Base-by-base conservation (phyloP, 2,888 invertebrate genomes). In the Drosophila kuntzei region DNA sequence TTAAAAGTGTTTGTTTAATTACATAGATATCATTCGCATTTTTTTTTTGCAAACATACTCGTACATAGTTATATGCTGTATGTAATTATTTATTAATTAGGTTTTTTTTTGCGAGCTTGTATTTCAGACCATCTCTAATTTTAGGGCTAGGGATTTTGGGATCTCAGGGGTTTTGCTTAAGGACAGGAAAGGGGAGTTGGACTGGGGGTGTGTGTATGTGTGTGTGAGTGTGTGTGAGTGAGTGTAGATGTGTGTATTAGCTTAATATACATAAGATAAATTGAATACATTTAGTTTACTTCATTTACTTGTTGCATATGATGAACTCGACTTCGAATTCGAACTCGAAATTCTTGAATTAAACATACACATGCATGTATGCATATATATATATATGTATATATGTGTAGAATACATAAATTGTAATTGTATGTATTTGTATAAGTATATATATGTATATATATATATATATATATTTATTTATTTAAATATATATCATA, bases 191-290 rank as follows among this genome's bases (percentile, higher is more conserved):
- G 51, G 61, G 59, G 39, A 53, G 27, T 41, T 27, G 27, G 27
- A 27, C 27, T 27, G 27, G 18, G 54, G 61, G 67, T 16, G 50
- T 29, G 46, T 51, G 16, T 49, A 6, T 27, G 29, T 27, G 3
- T 12, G 8, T 36, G 12, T 41, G 37, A 55, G 16, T 66, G 43
- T 60, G 34, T 37, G 47, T 59, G 51, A 55, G 29, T 46, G 46
- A 63, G 44, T 32, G 11, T 25, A 29, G 57, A n/a, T 72, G 41
- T 62, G 22, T 57, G 37, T 62, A 49, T 72, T 60, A 22, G 44
- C 74, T 75, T 75, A 75, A 73, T 59, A 67, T 87, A 87, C 55
- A 75, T 84, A 87, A 87, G 75, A 80, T 84, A 80, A 84, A 75
- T 80, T 80, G 81, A 80, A 78, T 86, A 80, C 63, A 81, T 80